These are phyloP conservation scores for Pandemis heparana DNA, from an alignment of 2,888 invertebrate species.

Conservation along the genomic window DNA sequence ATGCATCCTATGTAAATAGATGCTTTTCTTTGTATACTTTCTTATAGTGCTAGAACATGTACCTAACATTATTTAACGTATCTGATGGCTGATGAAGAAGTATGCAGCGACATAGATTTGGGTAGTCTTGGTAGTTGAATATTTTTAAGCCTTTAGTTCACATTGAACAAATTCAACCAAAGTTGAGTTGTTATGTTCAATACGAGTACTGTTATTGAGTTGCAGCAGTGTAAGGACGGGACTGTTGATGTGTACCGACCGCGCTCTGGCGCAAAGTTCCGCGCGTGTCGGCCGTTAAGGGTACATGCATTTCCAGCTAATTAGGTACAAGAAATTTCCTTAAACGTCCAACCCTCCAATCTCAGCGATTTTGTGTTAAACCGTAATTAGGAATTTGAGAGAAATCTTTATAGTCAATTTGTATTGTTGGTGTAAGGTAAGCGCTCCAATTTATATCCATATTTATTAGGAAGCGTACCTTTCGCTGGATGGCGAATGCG, in stretches of 20 bases:
- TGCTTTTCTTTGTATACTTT: not conserved
- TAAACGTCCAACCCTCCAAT: slow-evolving; percentile 11
- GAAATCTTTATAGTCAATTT: slow-evolving; percentile 58
- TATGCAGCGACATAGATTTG: not conserved
- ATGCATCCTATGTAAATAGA: slow-evolving; percentile 20
- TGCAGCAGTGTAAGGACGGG: not conserved
- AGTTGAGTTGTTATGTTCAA: not conserved
- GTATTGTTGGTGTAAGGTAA: slow-evolving; percentile 55
- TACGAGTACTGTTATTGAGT: not conserved
- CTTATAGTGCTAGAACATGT: not conserved
- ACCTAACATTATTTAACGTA: not conserved
- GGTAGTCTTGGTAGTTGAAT: no score
- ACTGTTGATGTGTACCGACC: not conserved
- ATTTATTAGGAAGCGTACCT: slow-evolving; percentile 62
- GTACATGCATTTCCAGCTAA: slow-evolving; percentile 28
- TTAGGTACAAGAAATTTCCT: slow-evolving; percentile 33
- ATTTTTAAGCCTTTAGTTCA: no score
- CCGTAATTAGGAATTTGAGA: slow-evolving; percentile 51
- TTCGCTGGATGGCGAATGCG: slow-evolving; percentile 50
- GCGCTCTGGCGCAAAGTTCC: not conserved
- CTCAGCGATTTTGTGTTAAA: slow-evolving; percentile 49
- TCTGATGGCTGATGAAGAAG: not conserved
- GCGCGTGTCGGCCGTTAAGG: not conserved
- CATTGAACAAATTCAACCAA: no score
- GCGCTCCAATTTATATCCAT: slow-evolving; percentile 61